phyloP scores from a whole-genome alignment of 1,140 invertebrate genomes.

The Cherax destructor region DNA sequence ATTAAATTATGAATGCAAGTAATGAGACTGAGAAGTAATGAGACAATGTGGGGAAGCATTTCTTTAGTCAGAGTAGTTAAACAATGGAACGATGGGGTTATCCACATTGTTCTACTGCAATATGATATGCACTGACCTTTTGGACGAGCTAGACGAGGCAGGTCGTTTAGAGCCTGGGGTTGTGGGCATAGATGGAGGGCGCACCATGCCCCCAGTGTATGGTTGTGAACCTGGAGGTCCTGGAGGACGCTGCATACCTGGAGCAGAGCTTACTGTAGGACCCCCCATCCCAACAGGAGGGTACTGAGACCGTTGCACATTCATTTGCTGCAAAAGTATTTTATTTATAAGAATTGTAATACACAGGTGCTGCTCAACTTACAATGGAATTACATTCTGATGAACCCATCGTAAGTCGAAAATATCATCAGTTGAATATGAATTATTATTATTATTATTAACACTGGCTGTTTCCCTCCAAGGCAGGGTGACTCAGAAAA shows the following conservation, averaged over 20 bases:
- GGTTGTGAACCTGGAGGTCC: constrained; percentile 43
- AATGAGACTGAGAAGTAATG: too few relatives aligned
- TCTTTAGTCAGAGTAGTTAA: background rate
- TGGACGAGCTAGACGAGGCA: constrained; percentile 54
- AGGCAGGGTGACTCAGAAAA: too few relatives aligned
- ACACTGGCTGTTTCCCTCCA: too few relatives aligned
- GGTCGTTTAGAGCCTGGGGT: constrained; percentile 55
- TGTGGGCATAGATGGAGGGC: constrained; percentile 18
- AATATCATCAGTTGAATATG: too few relatives aligned
- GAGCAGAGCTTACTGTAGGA: constrained; percentile 22
- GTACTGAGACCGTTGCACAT: constrained; percentile 44
- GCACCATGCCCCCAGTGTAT: constrained; percentile 47
- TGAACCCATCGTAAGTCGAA: too few relatives aligned
- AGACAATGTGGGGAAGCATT: too few relatives aligned
- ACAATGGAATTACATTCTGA: too few relatives aligned
- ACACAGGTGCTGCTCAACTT: too few relatives aligned
- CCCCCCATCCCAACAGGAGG: constrained; percentile 55
- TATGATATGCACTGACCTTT: constrained; percentile 21
- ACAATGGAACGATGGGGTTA: background rate
- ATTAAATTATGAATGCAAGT: too few relatives aligned
- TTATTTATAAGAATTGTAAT: background rate
- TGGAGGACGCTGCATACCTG: constrained; percentile 56
- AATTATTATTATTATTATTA: too few relatives aligned
- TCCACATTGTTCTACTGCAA: too few relatives aligned
- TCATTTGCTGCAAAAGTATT: constrained; percentile 37